Base-by-base conservation (phyloP, 2,113 vertebrate species). In the Fregata magnificens region DNA sequence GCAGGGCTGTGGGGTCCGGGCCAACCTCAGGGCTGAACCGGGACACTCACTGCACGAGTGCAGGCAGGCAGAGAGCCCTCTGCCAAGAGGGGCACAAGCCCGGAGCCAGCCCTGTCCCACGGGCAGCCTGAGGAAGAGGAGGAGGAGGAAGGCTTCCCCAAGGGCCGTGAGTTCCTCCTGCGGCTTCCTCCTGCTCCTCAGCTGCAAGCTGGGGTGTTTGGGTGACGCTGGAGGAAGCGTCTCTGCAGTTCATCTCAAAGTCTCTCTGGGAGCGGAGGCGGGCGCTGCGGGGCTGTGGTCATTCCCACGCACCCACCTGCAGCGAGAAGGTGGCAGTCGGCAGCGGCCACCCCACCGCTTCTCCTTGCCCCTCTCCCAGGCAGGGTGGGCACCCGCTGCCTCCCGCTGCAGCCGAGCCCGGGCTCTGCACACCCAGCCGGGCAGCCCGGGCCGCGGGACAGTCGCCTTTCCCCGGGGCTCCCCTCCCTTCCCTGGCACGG, bases 341-440 rank as follows among this genome's bases (percentile, higher is more conserved):
- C 82, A 74, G 40, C 10, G 2, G 66, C 24, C 28, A 55, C 29
- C 21, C 63, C 17, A 1, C 32, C 4, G 0, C 58, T 32, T 32
- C n/a, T 47, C 38, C 50, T 16, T 47, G 38, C 11, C 71, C 56
- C 29, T 4, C 6, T 8, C 50, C n/a, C 56, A 72, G 70, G 10
- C 70, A 42, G 70, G 5, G 36, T 26, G 45, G 76, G 65, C 66
- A 47, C 24, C 10, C 10, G 0, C 44, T 17, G 74, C 52, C 82
- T 71, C 52, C 38, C 9, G 6, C 40, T 1, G 2, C 3, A 1
- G 45, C 56, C 3, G 11, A 56, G 50, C 63, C 50, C 11, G 0
- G 32, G 40, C 38, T 36, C 26, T 34, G 40, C 40, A 22, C 29
- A 7, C 11, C 34, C 59, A 31, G 67, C 11, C 4, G 10, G 52